These are phyloP conservation scores for Apogon hyalosoma DNA, from an alignment of 2,797 vertebrate species.

Conservation along the genomic window DNA sequence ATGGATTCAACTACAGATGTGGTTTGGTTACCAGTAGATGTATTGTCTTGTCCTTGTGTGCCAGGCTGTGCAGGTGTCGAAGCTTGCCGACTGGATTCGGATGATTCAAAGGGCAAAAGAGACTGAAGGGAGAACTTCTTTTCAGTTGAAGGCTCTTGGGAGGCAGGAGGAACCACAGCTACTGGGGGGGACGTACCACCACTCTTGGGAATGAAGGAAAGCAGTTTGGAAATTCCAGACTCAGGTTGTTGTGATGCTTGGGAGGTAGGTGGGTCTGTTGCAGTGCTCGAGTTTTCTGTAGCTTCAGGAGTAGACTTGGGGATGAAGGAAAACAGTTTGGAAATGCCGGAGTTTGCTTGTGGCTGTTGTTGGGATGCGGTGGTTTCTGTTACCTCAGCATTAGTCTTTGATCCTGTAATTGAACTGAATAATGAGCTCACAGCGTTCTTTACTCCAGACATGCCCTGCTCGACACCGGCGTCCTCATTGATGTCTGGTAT, in stretches of 20 bases:
- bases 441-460: constrained; percentile 87
- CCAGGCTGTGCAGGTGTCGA: constrained; percentile 28
- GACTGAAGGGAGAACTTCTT: constrained; percentile 83
- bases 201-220: constrained; percentile 83
- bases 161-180: constrained; percentile 78
- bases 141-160: constrained; percentile 77
- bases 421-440: constrained; percentile 88
- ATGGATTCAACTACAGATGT: constrained; percentile 88
- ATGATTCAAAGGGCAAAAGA: constrained; percentile 79
- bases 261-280: constrained; percentile 43
- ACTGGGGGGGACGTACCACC: constrained; percentile 72
- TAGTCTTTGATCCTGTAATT: constrained; percentile 86
- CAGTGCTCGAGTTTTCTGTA: constrained; percentile 67
- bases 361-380: constrained; percentile 65
- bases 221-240: constrained; percentile 82
- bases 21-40: constrained; percentile 70
- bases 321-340: constrained; percentile 82
- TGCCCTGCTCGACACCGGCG: constrained; percentile 69
- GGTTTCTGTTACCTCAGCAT: constrained; percentile 80
- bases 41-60: constrained; percentile 51
- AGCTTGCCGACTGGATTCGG: constrained; percentile 59
- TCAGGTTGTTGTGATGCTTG: constrained; percentile 76
- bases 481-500: constrained; percentile 75
- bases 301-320: constrained; percentile 79
- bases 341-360: constrained; percentile 80